Conservation (phyloP, 2,888 invertebrate genomes). For the Microplitis manilae region DNA sequence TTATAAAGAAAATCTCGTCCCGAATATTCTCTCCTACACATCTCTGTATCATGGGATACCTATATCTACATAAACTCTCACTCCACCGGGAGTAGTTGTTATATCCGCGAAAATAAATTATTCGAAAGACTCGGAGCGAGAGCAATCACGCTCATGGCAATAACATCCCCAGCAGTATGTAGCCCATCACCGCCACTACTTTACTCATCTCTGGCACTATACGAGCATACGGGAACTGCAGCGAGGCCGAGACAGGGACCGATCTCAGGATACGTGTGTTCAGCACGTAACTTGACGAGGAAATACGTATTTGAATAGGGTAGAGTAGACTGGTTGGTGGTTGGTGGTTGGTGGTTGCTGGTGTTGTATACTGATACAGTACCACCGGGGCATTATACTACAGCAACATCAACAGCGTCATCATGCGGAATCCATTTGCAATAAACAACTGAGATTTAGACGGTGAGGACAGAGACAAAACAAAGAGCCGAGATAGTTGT, state of each 20-base stretch:
- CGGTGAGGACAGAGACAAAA: slow-evolving; percentile 46
- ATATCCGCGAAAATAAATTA: slow-evolving; percentile 61
- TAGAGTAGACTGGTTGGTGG: slow-evolving; percentile 50
- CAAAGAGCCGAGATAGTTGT: slow-evolving; percentile 49
- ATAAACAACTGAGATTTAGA: slow-evolving; percentile 71
- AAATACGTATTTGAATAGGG: slow-evolving; percentile 66
- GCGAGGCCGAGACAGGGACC: slow-evolving; percentile 37
- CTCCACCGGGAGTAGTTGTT: slow-evolving; percentile 29
- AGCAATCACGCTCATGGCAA: slow-evolving; percentile 63
- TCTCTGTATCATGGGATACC: no score
- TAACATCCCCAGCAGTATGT: slow-evolving; percentile 56
- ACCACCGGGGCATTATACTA: background rate
- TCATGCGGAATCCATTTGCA: slow-evolving; percentile 71
- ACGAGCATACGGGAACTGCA: slow-evolving; percentile 6
- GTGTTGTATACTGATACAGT: no score
- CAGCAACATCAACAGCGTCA: slow-evolving; percentile 54
- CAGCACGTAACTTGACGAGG: slow-evolving; percentile 52
- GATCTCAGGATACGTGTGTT: background rate
- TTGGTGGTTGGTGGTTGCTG: background rate
- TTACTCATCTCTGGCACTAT: background rate
- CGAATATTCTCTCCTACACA: background rate
- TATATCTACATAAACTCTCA: background rate
- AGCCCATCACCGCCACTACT: slow-evolving; percentile 12
- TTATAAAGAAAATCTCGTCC: slow-evolving; percentile 53
- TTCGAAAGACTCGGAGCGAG: slow-evolving; percentile 64